These are phyloP conservation scores for Mola mola DNA, from an alignment of 2,113 vertebrate species.

Conservation along the genomic window DNA sequence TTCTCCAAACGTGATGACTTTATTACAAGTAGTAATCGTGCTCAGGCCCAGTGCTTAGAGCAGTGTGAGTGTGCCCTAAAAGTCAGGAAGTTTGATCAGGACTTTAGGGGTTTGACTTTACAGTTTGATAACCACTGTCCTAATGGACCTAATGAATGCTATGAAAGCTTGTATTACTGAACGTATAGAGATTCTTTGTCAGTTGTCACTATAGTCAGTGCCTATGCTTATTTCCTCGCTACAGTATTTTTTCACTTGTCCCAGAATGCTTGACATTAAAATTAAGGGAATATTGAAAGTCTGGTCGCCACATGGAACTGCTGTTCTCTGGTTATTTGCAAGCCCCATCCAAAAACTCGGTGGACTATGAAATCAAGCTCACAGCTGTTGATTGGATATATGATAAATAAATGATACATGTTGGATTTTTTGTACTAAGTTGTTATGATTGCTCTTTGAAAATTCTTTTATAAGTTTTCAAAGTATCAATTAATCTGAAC, in stretches of 20 bases:
- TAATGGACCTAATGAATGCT: too few relatives aligned
- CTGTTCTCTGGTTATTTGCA: conserved; percentile 13
- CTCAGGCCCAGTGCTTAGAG: too few relatives aligned
- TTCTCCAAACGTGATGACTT: too few relatives aligned
- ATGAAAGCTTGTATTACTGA: background rate
- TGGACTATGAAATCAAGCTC: conserved; percentile 39
- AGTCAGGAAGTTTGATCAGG: too few relatives aligned
- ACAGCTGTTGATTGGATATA: conserved; percentile 31
- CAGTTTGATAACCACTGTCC: too few relatives aligned
- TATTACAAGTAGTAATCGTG: too few relatives aligned
- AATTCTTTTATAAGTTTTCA: background rate
- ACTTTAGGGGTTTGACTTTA: too few relatives aligned
- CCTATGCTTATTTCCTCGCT: background rate
- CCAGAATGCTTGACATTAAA: conserved; percentile 15
- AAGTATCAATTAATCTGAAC: too few relatives aligned
- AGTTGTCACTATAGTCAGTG: background rate
- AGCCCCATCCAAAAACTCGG: too few relatives aligned
- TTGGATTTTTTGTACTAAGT: conserved; percentile 6
- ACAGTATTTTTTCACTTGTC: conserved; percentile 13
- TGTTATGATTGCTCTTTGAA: background rate
- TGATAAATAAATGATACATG: conserved; percentile 16
- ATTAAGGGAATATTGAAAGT: background rate
- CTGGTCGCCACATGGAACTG: conserved; percentile 16
- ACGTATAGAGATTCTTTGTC: conserved; percentile 7
- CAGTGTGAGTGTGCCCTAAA: too few relatives aligned